These are phyloP conservation scores for Zosterops hypoxanthus DNA, from an alignment of 2,113 vertebrate species.

Conservation along the genomic window DNA sequence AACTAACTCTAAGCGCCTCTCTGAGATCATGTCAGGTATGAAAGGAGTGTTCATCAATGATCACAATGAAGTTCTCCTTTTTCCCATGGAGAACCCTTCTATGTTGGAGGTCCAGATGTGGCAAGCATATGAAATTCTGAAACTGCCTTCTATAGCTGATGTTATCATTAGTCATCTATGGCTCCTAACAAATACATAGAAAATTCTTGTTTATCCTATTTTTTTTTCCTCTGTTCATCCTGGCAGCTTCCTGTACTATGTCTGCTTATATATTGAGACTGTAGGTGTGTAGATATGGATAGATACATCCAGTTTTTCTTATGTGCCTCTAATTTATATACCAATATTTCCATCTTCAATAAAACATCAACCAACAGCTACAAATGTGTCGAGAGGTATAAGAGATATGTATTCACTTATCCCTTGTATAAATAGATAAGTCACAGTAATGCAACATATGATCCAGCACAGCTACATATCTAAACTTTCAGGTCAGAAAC, in stretches of 20 bases:
- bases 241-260: not conserved
- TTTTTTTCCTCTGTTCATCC: not conserved
- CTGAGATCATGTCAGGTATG: not conserved
- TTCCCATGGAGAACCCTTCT: not conserved
- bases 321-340: not conserved
- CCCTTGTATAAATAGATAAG: not conserved
- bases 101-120: not conserved
- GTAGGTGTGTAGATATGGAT: not conserved
- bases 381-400: not conserved
- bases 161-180: not conserved
- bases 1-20: not conserved
- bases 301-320: not conserved
- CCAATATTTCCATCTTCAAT: not conserved
- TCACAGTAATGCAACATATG: not conserved
- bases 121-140: not conserved
- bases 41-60: not conserved
- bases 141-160: not conserved
- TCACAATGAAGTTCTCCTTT: not conserved
- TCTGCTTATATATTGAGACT: not conserved
- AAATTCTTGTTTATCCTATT: not conserved
- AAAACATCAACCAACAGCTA: not conserved
- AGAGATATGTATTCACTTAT: not conserved
- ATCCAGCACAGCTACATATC: not conserved
- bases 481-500: not conserved
- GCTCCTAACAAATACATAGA: not conserved